Evolutionary conservation across 2,888 invertebrate genomes (phyloP).

Genomic region (Glyphotaelius pellucidus): DNA sequence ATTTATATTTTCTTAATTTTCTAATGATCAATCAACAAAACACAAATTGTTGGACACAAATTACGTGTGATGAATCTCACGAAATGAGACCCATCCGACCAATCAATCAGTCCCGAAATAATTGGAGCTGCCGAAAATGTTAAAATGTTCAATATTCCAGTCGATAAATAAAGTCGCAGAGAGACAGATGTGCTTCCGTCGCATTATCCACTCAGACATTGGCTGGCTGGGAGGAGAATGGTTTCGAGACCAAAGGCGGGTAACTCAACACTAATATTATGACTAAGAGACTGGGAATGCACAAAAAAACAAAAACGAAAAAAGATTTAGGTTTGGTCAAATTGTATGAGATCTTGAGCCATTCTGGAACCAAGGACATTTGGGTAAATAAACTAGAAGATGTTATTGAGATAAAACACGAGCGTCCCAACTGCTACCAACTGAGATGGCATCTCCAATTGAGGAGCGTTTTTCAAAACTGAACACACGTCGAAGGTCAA

Average conservation of each 20-base stretch:
- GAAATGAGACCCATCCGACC: background rate
- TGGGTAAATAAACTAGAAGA: background rate
- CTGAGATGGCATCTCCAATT: no score
- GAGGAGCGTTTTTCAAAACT: no score
- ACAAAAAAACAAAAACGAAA: background rate
- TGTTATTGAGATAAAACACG: background rate
- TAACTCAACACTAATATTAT: background rate
- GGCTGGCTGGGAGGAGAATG: background rate
- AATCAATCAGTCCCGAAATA: background rate
- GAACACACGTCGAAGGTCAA: no score
- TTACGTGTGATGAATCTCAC: background rate
- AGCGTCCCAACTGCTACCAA: no score
- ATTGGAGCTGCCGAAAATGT: background rate
- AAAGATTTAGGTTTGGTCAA: conserved; percentile 18
- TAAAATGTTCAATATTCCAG: background rate
- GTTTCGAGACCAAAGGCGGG: background rate
- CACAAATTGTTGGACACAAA: background rate
- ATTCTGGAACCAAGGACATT: background rate
- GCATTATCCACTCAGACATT: conserved; percentile 10
- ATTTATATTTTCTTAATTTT: no score
- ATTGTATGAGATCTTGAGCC: background rate
- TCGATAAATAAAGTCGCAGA: background rate
- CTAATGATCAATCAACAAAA: no score
- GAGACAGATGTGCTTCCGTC: background rate
- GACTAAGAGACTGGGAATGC: background rate